Evolutionary conservation across 2,797 vertebrate genomes (phyloP).

Genomic region (Rhabdomys pumilio): DNA sequence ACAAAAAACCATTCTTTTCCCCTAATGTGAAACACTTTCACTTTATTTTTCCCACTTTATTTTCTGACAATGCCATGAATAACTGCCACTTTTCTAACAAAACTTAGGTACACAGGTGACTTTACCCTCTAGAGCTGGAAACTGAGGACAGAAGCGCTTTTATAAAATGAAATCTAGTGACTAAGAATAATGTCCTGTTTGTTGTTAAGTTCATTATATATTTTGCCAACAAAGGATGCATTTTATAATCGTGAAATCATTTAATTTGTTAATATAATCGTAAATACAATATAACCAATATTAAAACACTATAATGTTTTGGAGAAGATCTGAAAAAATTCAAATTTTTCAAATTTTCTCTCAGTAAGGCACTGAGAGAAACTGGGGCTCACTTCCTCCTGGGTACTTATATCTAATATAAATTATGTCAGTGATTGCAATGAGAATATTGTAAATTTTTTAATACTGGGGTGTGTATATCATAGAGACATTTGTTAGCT

Average conservation of each 20-base stretch:
- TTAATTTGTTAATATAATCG: slow-evolving; percentile 60
- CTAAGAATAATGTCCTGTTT: slow-evolving; percentile 38
- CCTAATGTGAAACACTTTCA: not conserved
- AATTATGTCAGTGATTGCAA: slow-evolving; percentile 62
- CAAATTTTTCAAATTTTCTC: not conserved
- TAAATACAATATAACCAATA: not conserved
- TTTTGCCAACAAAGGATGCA: slow-evolving; percentile 59
- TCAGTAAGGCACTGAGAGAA: slow-evolving; percentile 31
- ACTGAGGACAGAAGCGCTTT: slow-evolving; percentile 12
- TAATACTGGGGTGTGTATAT: not conserved
- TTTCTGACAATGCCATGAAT: not conserved
- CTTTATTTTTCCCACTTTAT: not conserved
- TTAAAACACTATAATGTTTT: not conserved
- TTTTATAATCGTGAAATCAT: slow-evolving; percentile 64
- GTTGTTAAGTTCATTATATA: slow-evolving; percentile 41
- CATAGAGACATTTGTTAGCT: not conserved
- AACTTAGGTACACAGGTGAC: not conserved
- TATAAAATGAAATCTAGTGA: slow-evolving; percentile 51
- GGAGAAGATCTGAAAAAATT: slow-evolving; percentile 29
- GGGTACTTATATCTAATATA: not conserved
- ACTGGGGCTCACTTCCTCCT: not conserved
- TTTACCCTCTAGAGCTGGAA: not conserved
- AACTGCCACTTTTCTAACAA: slow-evolving; percentile 45
- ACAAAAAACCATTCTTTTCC: not conserved
- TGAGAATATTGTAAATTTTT: slow-evolving; percentile 52